These are phyloP conservation scores for Danaus plexippus DNA, from an alignment of 1,140 invertebrate species.

Conservation along the genomic window DNA sequence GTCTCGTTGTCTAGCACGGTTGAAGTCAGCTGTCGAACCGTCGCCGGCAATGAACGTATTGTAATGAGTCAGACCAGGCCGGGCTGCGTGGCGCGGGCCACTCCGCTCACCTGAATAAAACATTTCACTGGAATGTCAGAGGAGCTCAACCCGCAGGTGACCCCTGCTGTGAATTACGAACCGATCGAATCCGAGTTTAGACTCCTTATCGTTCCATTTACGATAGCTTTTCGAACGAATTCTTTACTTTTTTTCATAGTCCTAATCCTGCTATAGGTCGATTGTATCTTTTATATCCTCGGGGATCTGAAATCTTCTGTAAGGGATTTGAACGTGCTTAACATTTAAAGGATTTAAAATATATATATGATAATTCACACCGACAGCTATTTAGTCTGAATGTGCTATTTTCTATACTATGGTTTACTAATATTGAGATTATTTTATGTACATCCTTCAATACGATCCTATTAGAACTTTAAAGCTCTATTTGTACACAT, in stretches of 20 bases:
- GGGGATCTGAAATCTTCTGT: conserved; percentile 8
- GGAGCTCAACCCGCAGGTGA: conserved; percentile 20
- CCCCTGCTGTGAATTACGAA: conserved; percentile 13
- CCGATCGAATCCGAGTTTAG: conserved; percentile 12
- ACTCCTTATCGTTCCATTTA: conserved; percentile 9
- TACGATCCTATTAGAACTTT: too few relatives aligned
- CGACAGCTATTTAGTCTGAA: too few relatives aligned
- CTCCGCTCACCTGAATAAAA: conserved; percentile 39
- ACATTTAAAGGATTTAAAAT: conserved; percentile 13
- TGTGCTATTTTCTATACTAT: too few relatives aligned
- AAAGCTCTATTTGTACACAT: too few relatives aligned
- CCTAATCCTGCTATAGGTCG: conserved; percentile 8
- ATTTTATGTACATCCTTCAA: too few relatives aligned
- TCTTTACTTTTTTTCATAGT: conserved; percentile 1
- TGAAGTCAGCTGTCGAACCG: conserved; percentile 41
- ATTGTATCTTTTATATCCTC: conserved; percentile 16
- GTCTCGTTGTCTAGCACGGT: conserved; percentile 52
- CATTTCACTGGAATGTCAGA: conserved; percentile 26
- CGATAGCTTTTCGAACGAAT: conserved; percentile 9
- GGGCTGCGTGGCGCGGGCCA: conserved; percentile 19
- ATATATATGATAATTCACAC: neutral
- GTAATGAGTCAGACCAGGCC: conserved; percentile 39
- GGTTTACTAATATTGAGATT: too few relatives aligned
- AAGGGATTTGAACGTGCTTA: conserved; percentile 9
- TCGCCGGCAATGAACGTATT: conserved; percentile 42